phyloP scores from a whole-genome alignment of 2,797 vertebrate species.

The Acropternis orthonyx region DNA sequence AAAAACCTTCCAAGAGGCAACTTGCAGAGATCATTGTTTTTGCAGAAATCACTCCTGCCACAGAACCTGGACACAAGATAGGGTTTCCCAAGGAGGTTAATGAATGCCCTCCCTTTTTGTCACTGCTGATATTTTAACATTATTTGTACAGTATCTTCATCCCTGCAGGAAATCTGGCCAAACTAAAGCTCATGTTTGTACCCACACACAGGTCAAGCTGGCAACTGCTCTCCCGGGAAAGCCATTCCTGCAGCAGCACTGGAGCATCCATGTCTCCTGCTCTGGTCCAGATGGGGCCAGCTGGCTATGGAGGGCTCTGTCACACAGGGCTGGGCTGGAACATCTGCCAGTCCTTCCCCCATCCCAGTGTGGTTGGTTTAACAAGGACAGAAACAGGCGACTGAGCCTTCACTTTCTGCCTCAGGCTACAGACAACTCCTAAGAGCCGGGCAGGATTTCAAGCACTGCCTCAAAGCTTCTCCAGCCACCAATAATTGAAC shows the following conservation, averaged over 20 bases:
- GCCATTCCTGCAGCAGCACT: not conserved
- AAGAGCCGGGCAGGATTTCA: not conserved
- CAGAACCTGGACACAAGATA: not conserved
- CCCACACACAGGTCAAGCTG: not conserved
- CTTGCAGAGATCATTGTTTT: not conserved
- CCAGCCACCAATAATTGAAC: not conserved
- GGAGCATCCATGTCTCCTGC: not conserved
- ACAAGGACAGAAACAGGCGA: not conserved
- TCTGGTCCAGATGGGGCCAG: not conserved
- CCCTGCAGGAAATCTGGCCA: not conserved
- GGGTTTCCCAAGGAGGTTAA: not conserved
- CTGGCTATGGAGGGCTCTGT: not conserved
- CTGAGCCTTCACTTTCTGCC: not conserved
- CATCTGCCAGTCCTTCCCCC: not conserved
- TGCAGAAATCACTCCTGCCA: not conserved
- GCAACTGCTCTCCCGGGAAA: accelerated
- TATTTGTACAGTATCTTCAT: not conserved
- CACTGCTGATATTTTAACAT: not conserved
- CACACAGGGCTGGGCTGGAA: not conserved
- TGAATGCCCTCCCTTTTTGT: not conserved
- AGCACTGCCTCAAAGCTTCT: not conserved
- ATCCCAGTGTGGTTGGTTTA: not conserved
- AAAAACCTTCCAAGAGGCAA: not conserved
- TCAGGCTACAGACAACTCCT: not conserved
- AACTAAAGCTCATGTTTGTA: not conserved